phyloP scores from a whole-genome alignment of 2,888 invertebrate species.

The Drosophila algonquin region DNA sequence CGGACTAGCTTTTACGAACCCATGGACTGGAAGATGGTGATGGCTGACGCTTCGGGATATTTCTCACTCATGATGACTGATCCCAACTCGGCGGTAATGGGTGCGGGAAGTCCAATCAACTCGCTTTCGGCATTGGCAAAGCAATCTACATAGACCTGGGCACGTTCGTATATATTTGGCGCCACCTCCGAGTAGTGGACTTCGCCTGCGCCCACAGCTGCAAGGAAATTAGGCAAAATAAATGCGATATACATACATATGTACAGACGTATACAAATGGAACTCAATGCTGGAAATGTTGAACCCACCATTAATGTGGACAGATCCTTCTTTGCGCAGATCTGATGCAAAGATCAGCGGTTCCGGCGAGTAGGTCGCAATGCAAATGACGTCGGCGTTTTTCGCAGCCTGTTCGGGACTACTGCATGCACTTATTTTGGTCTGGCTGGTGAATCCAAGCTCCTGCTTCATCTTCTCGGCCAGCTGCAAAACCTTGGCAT shows the following conservation, averaged over 20 bases:
- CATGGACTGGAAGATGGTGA: constrained; percentile 88
- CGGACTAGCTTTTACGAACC: constrained; percentile 82
- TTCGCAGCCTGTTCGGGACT: constrained; percentile 84
- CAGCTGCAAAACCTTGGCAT: constrained; percentile 79
- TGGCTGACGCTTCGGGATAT: constrained; percentile 66
- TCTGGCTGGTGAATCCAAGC: neutral
- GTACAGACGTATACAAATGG: neutral
- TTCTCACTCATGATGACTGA: constrained; percentile 84
- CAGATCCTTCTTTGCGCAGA: constrained; percentile 85
- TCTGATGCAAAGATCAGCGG: constrained; percentile 84
- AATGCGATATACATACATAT: neutral
- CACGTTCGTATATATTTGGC: constrained; percentile 84
- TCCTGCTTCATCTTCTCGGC: constrained; percentile 73
- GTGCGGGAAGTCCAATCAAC: constrained; percentile 84
- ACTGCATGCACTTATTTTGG: constrained; percentile 30
- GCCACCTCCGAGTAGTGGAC: constrained; percentile 85
- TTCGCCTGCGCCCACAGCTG: constrained; percentile 86
- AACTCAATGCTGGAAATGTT: neutral
- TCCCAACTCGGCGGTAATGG: constrained; percentile 86
- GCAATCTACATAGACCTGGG: constrained; percentile 86
- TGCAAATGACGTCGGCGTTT: constrained; percentile 87
- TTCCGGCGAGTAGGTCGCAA: constrained; percentile 85
- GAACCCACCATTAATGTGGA: constrained; percentile 87
- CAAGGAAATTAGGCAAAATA: constrained; percentile 32
- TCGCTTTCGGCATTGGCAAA: constrained; percentile 85